Evolutionary conservation across 2,113 vertebrate species (phyloP).

Genomic region (Ictidomys tridecemlineatus): DNA sequence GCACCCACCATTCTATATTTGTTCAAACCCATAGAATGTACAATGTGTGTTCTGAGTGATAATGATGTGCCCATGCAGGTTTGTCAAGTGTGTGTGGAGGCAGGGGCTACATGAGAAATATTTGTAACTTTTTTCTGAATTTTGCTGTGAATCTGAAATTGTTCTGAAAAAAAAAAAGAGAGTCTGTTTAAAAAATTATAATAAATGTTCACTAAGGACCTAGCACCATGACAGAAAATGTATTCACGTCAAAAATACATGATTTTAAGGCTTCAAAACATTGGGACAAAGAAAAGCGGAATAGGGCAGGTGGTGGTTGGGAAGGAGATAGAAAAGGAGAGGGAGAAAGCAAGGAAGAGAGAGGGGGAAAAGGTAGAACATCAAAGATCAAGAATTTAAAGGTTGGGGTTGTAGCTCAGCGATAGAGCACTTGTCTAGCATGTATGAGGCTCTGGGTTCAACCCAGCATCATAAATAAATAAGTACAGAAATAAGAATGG

Average conservation of each 20-base stretch:
- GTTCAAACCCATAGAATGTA: background rate
- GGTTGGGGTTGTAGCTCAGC: background rate
- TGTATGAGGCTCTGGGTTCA: background rate
- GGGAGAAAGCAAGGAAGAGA: background rate
- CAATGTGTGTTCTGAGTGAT: background rate
- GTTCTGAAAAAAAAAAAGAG: background rate
- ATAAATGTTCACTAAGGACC: background rate
- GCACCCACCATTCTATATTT: fast-evolving
- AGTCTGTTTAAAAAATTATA: background rate
- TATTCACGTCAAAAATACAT: background rate
- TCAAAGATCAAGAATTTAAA: background rate
- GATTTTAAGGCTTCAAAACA: background rate
- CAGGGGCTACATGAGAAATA: no score
- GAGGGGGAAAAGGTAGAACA: background rate
- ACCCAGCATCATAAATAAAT: background rate
- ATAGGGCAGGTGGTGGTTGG: background rate
- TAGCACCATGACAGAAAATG: background rate
- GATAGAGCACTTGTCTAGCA: background rate
- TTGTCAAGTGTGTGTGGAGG: no score
- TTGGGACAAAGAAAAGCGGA: background rate
- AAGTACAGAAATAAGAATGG: background rate
- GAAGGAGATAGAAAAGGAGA: background rate
- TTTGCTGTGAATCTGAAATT: background rate
- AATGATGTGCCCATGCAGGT: background rate
- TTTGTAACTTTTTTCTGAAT: background rate